A percentile compares a stretch with the other conserved stretches of the same genome.
Evolutionary conservation across 2,888 invertebrate genomes (phyloP).

Genomic region (Chelonus formosanus): DNA sequence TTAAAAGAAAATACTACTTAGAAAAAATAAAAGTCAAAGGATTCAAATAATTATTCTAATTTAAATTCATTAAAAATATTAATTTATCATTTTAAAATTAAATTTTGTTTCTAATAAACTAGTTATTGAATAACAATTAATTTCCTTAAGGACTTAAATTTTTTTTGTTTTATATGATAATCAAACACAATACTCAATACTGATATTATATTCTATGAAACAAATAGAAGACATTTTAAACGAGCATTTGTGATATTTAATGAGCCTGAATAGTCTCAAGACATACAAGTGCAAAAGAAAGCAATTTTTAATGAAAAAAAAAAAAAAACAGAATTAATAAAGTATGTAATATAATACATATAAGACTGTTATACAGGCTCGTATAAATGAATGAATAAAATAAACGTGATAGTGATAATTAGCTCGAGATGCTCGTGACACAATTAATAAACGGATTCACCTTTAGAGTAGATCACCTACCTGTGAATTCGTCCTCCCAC

Average conservation of each 20-base stretch:
- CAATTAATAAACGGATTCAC: slow-evolving; percentile 44
- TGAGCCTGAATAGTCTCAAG: slow-evolving; percentile 22
- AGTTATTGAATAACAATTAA: too few relatives aligned
- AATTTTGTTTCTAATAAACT: too few relatives aligned
- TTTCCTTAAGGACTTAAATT: too few relatives aligned
- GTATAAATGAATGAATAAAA: slow-evolving; percentile 13
- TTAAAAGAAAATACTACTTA: not conserved
- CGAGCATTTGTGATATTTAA: slow-evolving; percentile 14
- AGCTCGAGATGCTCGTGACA: slow-evolving; percentile 43
- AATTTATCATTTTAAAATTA: too few relatives aligned
- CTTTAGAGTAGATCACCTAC: slow-evolving; percentile 77
- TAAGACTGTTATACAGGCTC: slow-evolving; percentile 22
- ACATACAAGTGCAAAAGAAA: slow-evolving; percentile 9
- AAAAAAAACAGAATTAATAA: slow-evolving; percentile 3
- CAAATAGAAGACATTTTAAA: not conserved
- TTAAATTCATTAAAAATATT: too few relatives aligned
- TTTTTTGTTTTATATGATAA: too few relatives aligned
- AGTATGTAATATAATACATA: slow-evolving; percentile 4
- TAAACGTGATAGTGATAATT: slow-evolving; percentile 25
- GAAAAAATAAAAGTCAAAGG: not conserved
- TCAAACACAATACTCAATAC: too few relatives aligned
- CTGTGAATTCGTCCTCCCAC: slow-evolving; percentile 99
- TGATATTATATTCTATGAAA: too few relatives aligned
- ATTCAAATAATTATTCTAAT: not conserved
- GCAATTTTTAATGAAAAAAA: not conserved